These are phyloP conservation scores for Aricia artaxerxes DNA, from an alignment of 2,888 invertebrate genomes.

Conservation along the genomic window DNA sequence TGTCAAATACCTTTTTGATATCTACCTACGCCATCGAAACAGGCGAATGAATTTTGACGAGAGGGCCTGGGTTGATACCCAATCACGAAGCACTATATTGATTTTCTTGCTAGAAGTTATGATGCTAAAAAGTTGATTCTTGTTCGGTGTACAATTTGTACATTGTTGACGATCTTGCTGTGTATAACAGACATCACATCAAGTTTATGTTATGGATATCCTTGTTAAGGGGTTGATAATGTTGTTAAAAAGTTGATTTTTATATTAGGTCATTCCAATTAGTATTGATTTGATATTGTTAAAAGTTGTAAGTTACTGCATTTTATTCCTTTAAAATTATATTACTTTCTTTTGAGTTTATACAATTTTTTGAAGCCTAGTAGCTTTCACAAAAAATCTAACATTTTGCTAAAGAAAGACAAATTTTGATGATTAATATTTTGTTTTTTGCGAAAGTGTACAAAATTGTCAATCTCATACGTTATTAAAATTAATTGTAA, in stretches of 20 bases:
- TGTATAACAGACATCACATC: no score
- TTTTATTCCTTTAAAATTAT: no score
- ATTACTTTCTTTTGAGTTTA: no score
- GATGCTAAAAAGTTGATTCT: no score
- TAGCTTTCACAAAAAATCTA: not conserved
- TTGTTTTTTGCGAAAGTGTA: not conserved
- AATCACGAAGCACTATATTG: not conserved
- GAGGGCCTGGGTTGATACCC: no score
- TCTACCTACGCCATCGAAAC: no score
- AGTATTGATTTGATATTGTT: no score
- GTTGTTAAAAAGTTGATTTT: not conserved
- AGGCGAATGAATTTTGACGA: no score
- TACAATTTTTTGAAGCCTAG: no score
- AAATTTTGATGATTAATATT: not conserved
- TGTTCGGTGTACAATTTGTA: not conserved
- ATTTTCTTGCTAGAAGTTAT: not conserved
- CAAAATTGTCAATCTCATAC: conserved; percentile 32
- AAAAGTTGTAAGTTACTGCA: no score
- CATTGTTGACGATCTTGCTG: not conserved
- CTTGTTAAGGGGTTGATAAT: not conserved
- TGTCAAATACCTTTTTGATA: no score
- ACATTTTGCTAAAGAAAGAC: not conserved
- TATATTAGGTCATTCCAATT: no score
- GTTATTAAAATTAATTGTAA: not conserved
- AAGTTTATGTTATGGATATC: not conserved